A percentile compares a stretch with the other conserved stretches of the same genome.
Conservation (phyloP, 2,888 invertebrate genomes). For the Brachyptera putata region DNA sequence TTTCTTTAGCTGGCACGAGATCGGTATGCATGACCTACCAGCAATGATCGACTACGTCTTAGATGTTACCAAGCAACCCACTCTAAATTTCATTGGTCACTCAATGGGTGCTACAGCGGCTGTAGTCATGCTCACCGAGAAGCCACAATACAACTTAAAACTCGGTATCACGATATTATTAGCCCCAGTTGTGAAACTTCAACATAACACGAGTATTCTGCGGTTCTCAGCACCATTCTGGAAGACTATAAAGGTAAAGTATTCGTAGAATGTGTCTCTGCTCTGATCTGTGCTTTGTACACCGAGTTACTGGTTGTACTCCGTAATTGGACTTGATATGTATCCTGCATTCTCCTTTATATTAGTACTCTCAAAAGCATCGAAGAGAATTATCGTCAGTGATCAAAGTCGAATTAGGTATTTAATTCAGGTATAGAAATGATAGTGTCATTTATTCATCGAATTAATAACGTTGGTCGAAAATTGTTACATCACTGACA, state of each 20-base stretch:
- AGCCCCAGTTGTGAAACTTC: slow-evolving; percentile 37
- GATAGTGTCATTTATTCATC: too few species aligned
- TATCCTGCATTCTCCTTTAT: too few species aligned
- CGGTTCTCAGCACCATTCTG: slow-evolving; percentile 27
- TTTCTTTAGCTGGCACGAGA: slow-evolving; percentile 49
- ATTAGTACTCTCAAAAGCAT: too few species aligned
- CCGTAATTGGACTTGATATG: background rate
- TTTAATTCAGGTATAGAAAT: too few species aligned
- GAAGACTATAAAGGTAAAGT: slow-evolving; percentile 31
- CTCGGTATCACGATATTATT: slow-evolving; percentile 36
- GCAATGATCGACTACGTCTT: slow-evolving; percentile 50
- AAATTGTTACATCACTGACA: too few species aligned
- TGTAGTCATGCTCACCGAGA: slow-evolving; percentile 35
- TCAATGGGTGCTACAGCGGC: slow-evolving; percentile 47
- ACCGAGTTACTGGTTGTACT: background rate
- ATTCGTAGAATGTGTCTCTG: background rate
- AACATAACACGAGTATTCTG: slow-evolving; percentile 30
- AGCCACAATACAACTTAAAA: slow-evolving; percentile 36
- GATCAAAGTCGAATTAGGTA: too few species aligned
- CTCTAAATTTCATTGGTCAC: slow-evolving; percentile 51
- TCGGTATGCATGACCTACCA: slow-evolving; percentile 51
- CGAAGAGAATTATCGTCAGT: too few species aligned
- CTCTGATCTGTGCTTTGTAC: background rate
- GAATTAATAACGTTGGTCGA: too few species aligned
- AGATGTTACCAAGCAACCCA: slow-evolving; percentile 41